A percentile compares a stretch with the other conserved stretches of the same genome.
Conservation (phyloP, 2,888 invertebrate species). For the Euplexia lucipara region DNA sequence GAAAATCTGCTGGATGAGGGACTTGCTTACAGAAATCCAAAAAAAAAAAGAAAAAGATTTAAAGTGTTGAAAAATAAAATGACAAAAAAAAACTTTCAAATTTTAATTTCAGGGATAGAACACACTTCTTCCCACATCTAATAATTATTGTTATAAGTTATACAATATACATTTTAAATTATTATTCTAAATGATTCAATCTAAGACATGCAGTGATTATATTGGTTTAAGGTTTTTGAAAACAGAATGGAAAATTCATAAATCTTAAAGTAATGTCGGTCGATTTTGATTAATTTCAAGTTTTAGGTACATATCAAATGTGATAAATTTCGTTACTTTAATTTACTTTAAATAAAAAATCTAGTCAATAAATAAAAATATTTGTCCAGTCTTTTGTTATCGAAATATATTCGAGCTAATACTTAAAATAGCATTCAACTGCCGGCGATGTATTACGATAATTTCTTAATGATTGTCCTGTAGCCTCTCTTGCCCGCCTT, state of each 20-base stretch:
- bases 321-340: constrained; percentile 21
- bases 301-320: neutral
- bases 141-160: constrained; percentile 21
- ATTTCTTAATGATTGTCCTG: constrained; percentile 85
- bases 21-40: too few relatives aligned
- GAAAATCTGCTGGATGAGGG: too few relatives aligned
- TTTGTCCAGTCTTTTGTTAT: constrained; percentile 71
- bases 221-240: neutral
- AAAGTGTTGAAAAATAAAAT: neutral
- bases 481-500: constrained; percentile 89
- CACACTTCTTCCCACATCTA: neutral
- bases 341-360: constrained; percentile 36
- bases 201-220: neutral
- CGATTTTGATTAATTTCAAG: neutral
- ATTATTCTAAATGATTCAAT: constrained; percentile 22
- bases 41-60: too few relatives aligned
- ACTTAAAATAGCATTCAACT: constrained; percentile 48
- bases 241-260: too few relatives aligned
- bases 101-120: constrained; percentile 34
- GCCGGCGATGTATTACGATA: constrained; percentile 67
- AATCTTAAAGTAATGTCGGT: neutral
- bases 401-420: constrained; percentile 61
- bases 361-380: constrained; percentile 58
- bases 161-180: constrained; percentile 25
- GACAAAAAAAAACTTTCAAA: neutral